These are phyloP conservation scores for Gambusia yucatana DNA, from an alignment of 2,797 vertebrate genomes.

Conservation along the genomic window DNA sequence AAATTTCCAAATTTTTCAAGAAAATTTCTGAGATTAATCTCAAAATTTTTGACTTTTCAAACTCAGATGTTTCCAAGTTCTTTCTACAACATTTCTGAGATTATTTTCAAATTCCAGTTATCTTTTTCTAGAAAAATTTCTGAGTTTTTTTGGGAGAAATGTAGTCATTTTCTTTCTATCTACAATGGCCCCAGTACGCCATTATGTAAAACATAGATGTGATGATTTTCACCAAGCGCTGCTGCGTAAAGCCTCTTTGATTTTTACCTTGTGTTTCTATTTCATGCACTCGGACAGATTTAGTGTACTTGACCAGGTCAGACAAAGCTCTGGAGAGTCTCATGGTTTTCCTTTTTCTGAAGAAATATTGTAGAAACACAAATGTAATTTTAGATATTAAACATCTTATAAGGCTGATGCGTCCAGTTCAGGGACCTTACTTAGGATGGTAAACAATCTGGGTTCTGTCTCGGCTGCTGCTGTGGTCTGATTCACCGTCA, in stretches of 20 bases:
- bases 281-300: constrained; percentile 92
- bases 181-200: too few relatives aligned
- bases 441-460: constrained; percentile 81
- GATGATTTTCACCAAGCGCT: neutral
- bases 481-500: constrained; percentile 85
- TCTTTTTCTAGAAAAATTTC: too few relatives aligned
- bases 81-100: too few relatives aligned
- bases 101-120: too few relatives aligned
- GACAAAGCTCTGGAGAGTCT: constrained; percentile 92
- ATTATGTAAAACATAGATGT: neutral
- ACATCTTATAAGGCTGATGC: neutral
- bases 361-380: constrained; percentile 1
- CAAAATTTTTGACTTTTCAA: too few relatives aligned
- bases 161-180: too few relatives aligned
- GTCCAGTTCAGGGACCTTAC: constrained; percentile 53
- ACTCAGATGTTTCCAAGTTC: too few relatives aligned
- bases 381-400: neutral
- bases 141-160: too few relatives aligned
- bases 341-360: constrained; percentile 95
- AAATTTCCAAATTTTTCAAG: too few relatives aligned
- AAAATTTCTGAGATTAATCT: too few relatives aligned
- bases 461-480: constrained; percentile 73
- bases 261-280: constrained; percentile 89
- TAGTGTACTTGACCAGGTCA: constrained; percentile 96
- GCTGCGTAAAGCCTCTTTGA: neutral